A percentile compares a stretch with the other conserved stretches of the same genome.
These are phyloP conservation scores for Candidula unifasciata DNA, from an alignment of 2,888 invertebrate species.

Conservation along the genomic window DNA sequence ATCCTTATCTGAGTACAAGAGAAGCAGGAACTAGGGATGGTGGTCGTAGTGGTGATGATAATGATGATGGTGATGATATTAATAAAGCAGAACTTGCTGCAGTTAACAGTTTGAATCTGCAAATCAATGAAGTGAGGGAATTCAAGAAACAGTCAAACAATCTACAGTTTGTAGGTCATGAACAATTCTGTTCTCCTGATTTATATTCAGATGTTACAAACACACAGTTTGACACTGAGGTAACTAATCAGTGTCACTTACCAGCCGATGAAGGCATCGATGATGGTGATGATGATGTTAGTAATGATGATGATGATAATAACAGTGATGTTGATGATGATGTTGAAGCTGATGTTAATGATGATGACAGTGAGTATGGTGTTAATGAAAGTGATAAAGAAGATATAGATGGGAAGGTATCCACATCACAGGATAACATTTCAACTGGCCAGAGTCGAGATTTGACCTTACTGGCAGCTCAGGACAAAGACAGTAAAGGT, in stretches of 20 bases:
- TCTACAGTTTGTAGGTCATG: no score
- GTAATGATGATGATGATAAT: slow-evolving; percentile 15
- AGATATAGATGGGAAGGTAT: not conserved
- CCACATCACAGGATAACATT: not conserved
- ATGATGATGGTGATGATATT: not conserved
- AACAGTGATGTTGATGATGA: slow-evolving; percentile 6
- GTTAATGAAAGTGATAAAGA: not conserved
- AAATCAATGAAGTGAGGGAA: no score
- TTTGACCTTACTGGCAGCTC: slow-evolving; percentile 36
- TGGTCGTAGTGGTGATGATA: no score
- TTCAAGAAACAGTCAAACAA: no score
- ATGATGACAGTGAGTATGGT: not conserved
- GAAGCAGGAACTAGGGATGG: not conserved
- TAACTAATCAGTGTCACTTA: no score
- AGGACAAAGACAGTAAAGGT: slow-evolving; percentile 17
- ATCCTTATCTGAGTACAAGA: slow-evolving; percentile 3
- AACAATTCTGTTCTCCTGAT: no score
- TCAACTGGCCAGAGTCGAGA: not conserved
- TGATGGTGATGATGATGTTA: not conserved
- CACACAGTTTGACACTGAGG: no score
- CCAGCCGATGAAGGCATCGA: not conserved
- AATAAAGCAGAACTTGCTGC: not conserved
- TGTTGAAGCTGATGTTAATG: not conserved
- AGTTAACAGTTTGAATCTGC: no score
- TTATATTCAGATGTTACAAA: no score